These are phyloP conservation scores for Listrodromus nycthemerus DNA, from an alignment of 2,888 invertebrate genomes.

Conservation along the genomic window DNA sequence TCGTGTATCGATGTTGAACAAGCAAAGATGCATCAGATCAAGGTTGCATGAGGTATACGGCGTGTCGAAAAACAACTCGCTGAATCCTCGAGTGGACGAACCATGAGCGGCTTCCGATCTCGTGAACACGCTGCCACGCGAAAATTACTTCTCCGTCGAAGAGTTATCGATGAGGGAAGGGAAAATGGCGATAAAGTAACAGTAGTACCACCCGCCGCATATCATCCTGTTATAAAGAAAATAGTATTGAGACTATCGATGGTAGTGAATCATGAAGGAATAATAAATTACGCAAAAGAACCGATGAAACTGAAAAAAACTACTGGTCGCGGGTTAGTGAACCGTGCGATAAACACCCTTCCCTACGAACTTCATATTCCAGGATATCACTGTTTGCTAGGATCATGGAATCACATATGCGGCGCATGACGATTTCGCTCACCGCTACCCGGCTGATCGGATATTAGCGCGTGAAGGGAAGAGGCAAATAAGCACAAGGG, in stretches of 20 bases:
- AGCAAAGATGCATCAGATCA: too few species aligned
- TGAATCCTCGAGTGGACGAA: too few species aligned
- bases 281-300: too few species aligned
- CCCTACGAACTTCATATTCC: slow-evolving; percentile 56
- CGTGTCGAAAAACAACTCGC: slow-evolving; percentile 60
- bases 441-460: slow-evolving; percentile 40
- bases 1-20: too few species aligned
- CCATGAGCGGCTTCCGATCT: too few species aligned
- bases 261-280: background rate
- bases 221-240: too few species aligned
- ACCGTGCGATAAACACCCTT: slow-evolving; percentile 21
- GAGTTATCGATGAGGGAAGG: slow-evolving; percentile 37
- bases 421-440: slow-evolving; percentile 32
- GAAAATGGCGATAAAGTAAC: too few species aligned
- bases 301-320: too few species aligned
- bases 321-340: background rate
- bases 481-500: slow-evolving; percentile 34
- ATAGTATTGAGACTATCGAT: too few species aligned
- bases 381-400: slow-evolving; percentile 61
- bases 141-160: slow-evolving; percentile 71
- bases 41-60: too few species aligned
- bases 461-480: slow-evolving; percentile 52
- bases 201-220: too few species aligned
- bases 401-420: slow-evolving; percentile 60
- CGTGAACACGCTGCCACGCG: too few species aligned